phyloP scores from a whole-genome alignment of 2,113 vertebrate genomes.

The Heterotilapia buettikoferi region DNA sequence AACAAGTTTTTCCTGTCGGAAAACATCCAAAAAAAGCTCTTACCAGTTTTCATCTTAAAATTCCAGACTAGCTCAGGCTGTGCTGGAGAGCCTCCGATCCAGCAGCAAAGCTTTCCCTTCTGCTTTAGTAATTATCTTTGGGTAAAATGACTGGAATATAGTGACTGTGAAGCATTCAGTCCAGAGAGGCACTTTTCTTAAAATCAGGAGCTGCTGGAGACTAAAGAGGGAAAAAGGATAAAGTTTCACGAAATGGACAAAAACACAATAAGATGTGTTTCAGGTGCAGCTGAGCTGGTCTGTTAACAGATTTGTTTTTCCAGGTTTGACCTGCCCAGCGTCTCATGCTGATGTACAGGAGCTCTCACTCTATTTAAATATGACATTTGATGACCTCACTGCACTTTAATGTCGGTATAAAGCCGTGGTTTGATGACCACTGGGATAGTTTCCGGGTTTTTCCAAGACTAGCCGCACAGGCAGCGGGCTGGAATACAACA shows the following conservation, averaged over 20 bases:
- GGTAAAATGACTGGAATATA: neutral
- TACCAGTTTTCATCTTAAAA: neutral
- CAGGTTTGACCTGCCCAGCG: neutral
- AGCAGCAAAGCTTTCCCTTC: neutral
- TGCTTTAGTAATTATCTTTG: accelerated
- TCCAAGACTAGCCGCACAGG: accelerated
- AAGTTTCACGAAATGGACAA: neutral
- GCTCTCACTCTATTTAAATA: neutral
- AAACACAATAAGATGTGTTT: neutral
- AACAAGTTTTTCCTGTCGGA: neutral
- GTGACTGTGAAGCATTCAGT: neutral
- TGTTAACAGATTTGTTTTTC: neutral
- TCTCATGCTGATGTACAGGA: neutral
- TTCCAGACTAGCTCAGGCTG: neutral
- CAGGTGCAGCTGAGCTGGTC: neutral
- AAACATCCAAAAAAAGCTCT: neutral
- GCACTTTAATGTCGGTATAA: accelerated
- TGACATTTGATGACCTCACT: neutral
- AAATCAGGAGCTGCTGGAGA: neutral
- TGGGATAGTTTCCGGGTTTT: neutral
- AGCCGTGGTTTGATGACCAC: neutral
- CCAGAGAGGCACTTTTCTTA: neutral
- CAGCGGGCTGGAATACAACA: neutral
- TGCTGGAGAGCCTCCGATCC: neutral
- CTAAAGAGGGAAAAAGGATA: neutral